These are phyloP conservation scores for Forbesichthys agassizii DNA, from an alignment of 2,113 vertebrate genomes.

Conservation along the genomic window DNA sequence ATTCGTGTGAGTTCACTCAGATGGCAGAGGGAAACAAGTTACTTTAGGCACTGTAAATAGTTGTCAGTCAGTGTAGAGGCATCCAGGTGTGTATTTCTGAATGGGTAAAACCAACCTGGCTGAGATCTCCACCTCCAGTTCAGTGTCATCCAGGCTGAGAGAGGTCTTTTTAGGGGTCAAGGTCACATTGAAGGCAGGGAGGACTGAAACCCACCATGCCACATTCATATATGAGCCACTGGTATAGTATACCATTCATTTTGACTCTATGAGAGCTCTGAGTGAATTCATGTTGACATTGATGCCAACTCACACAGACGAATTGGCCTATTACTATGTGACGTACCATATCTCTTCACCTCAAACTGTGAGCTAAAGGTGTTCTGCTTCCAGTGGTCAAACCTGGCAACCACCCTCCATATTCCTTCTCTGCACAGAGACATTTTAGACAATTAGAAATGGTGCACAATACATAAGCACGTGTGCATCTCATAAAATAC, in stretches of 20 bases:
- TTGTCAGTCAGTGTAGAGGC: neutral
- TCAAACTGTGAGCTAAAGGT: conserved; percentile 68
- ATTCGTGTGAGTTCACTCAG: no score
- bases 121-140: conserved; percentile 61
- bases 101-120: conserved; percentile 64
- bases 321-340: neutral
- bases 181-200: conserved; percentile 79
- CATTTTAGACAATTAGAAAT: neutral
- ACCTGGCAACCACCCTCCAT: conserved; percentile 71
- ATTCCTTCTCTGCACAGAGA: conserved; percentile 67
- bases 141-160: conserved; percentile 61
- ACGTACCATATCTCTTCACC: conserved; percentile 78
- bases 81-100: neutral
- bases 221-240: neutral
- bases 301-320: neutral
- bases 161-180: conserved; percentile 62
- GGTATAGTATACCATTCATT: no score
- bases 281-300: no score
- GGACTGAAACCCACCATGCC: conserved; percentile 56
- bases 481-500: no score
- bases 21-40: no score
- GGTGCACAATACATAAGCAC: neutral
- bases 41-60: neutral
- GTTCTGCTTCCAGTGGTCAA: conserved; percentile 73
- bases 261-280: no score